phyloP scores from a whole-genome alignment of 2,113 vertebrate species.

The Phaethon lepturus region DNA sequence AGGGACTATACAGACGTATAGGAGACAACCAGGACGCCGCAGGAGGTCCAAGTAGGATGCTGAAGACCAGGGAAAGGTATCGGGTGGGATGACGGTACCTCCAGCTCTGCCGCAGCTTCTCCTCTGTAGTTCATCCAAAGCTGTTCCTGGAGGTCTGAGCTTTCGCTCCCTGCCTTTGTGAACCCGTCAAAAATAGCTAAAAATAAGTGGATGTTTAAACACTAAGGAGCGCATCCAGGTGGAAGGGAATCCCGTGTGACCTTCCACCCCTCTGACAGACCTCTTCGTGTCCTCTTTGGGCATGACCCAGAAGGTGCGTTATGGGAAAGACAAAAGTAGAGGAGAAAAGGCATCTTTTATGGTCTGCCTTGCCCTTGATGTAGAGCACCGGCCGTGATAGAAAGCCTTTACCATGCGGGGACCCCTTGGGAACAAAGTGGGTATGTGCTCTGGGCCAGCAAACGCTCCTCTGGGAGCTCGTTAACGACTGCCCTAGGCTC shows the following conservation, averaged over 20 bases:
- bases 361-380: no score
- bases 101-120: neutral
- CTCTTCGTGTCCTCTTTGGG: neutral
- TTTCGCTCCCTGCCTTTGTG: neutral
- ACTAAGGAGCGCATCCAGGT: neutral
- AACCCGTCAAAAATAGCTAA: neutral
- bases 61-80: neutral
- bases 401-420: neutral
- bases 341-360: neutral
- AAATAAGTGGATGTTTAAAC: accelerated
- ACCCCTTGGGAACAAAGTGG: neutral
- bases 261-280: neutral
- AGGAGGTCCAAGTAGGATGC: neutral
- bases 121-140: neutral
- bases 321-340: neutral
- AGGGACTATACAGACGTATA: neutral
- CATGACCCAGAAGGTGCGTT: no score
- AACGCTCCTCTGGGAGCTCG: neutral
- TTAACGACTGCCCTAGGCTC: neutral
- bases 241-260: neutral
- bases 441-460: neutral
- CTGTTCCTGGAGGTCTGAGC: neutral
- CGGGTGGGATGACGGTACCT: neutral
- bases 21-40: neutral
- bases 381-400: accelerated